Conservation (phyloP, 1,140 invertebrate genomes). For the Bombus vancouverensis region DNA sequence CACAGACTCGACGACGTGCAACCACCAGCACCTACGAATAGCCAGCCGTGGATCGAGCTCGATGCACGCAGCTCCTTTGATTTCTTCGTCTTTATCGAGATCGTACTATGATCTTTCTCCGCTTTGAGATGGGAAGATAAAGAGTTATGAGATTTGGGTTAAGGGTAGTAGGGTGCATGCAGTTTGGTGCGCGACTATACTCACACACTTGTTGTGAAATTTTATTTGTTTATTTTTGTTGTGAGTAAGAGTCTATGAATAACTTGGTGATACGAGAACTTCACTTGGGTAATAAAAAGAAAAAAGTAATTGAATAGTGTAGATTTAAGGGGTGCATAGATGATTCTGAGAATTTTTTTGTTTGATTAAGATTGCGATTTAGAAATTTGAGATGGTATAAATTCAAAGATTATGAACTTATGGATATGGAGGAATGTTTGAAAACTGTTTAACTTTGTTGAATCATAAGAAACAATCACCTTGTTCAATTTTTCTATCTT, state of each 20-base stretch:
- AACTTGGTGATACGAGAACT: background rate
- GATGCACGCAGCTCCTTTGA: background rate
- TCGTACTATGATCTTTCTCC: background rate
- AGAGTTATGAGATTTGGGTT: background rate
- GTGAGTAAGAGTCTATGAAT: background rate
- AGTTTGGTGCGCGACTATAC: background rate
- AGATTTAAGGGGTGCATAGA: too few relatives aligned
- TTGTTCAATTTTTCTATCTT: too few relatives aligned
- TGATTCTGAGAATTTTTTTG: too few relatives aligned
- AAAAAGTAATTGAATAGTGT: too few relatives aligned
- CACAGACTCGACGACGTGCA: constrained; percentile 63
- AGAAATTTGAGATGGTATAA: too few relatives aligned
- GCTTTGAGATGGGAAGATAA: background rate
- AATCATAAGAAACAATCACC: too few relatives aligned
- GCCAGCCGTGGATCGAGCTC: background rate
- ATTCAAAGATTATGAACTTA: too few relatives aligned
- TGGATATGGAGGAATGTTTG: too few relatives aligned
- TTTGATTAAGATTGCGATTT: too few relatives aligned
- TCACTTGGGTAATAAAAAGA: too few relatives aligned
- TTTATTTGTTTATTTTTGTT: background rate
- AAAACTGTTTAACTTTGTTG: too few relatives aligned
- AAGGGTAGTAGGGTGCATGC: background rate
- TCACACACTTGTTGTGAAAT: background rate
- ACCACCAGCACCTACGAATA: background rate
- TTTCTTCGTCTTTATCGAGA: background rate